phyloP scores from a whole-genome alignment of 2,888 invertebrate species.

The Eilema sororculum region DNA sequence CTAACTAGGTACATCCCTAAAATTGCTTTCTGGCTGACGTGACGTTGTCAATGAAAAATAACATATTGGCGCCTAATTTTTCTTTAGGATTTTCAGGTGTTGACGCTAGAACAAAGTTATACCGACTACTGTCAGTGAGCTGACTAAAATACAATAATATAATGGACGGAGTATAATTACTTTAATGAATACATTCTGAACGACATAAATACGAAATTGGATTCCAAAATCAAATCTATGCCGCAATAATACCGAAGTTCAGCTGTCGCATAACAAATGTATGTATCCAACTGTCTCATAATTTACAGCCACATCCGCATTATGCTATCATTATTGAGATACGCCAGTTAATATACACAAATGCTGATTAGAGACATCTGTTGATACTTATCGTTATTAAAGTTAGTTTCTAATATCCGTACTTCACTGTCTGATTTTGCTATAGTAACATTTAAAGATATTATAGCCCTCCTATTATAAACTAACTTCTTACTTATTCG shows the following conservation, averaged over 20 bases:
- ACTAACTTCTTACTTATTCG: slow-evolving; percentile 6
- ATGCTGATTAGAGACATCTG: slow-evolving; percentile 50
- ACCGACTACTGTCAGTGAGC: too few species aligned
- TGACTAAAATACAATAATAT: too few species aligned
- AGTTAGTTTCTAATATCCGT: slow-evolving; percentile 19
- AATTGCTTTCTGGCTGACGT: too few species aligned
- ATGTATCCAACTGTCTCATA: slow-evolving; percentile 41
- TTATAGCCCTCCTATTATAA: not conserved
- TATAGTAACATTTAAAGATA: not conserved
- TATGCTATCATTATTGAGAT: slow-evolving; percentile 51
- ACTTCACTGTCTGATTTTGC: not conserved
- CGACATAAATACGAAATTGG: not conserved
- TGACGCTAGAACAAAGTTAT: too few species aligned
- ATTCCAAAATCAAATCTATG: not conserved
- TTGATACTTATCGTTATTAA: slow-evolving; percentile 31
- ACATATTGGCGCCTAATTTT: too few species aligned
- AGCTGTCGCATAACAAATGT: slow-evolving; percentile 38
- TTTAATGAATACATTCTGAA: not conserved
- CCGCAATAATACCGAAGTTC: slow-evolving; percentile 7
- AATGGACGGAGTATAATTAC: too few species aligned
- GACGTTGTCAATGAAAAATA: too few species aligned
- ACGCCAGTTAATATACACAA: slow-evolving; percentile 47
- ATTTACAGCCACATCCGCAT: slow-evolving; percentile 49
- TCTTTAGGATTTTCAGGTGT: too few species aligned
- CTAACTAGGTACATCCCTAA: too few species aligned